Evolutionary conservation across 2,888 invertebrate genomes (phyloP).

Genomic region (Agelastica alni): DNA sequence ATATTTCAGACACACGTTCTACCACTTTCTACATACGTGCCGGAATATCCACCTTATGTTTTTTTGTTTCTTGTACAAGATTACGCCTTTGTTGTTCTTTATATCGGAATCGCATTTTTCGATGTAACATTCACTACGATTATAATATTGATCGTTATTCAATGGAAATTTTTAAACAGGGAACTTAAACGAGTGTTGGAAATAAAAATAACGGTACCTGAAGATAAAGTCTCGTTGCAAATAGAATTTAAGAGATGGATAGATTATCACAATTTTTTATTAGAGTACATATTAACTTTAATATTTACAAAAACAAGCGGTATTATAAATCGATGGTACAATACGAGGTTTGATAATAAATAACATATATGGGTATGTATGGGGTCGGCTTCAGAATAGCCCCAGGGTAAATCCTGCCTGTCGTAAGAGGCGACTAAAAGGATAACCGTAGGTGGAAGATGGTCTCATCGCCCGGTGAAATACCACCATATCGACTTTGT

Average conservation of each 20-base stretch:
- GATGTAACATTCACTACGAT: not conserved
- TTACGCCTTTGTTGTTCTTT: not conserved
- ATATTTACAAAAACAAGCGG: too few relatives aligned
- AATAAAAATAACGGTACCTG: not conserved
- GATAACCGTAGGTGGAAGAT: too few relatives aligned
- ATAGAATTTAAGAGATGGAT: not conserved
- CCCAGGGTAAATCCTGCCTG: too few relatives aligned
- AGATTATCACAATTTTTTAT: not conserved
- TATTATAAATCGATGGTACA: too few relatives aligned
- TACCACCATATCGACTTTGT: too few relatives aligned
- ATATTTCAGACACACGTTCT: not conserved
- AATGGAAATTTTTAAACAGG: not conserved
- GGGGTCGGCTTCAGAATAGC: too few relatives aligned
- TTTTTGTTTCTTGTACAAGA: not conserved
- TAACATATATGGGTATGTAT: too few relatives aligned
- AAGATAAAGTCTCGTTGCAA: not conserved
- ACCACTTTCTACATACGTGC: not conserved
- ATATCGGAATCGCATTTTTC: not conserved
- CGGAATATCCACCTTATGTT: not conserved
- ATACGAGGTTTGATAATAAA: too few relatives aligned
- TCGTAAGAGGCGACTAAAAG: too few relatives aligned
- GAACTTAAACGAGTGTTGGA: not conserved
- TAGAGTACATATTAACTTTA: too few relatives aligned
- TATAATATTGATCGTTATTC: not conserved
- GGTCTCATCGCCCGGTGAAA: too few relatives aligned